Percentiles rank a stretch among this genome's conserved stretches.
Conservation (phyloP, 1,140 invertebrate species). For the Drosophila kanapiae region DNA sequence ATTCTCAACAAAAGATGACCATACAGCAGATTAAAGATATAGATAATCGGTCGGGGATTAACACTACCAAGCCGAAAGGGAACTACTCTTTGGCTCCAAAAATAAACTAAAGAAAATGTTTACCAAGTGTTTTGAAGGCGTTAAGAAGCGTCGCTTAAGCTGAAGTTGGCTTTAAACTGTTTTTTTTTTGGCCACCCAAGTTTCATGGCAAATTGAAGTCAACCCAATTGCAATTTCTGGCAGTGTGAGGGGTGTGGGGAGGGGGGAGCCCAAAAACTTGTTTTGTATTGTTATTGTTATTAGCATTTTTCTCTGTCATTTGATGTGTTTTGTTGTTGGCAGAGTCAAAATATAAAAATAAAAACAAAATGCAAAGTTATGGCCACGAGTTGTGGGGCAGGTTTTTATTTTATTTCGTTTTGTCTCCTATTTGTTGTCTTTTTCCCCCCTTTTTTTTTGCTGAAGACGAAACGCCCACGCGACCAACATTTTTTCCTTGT, state of each 20-base stretch:
- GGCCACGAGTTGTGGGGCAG: conserved; percentile 75
- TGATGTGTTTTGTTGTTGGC: conserved; percentile 55
- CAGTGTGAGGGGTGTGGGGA: conserved; percentile 15
- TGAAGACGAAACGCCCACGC: conserved; percentile 79
- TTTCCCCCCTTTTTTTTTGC: conserved; percentile 29
- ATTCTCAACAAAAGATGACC: conserved; percentile 31
- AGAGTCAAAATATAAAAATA: conserved; percentile 42
- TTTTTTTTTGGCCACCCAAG: not conserved
- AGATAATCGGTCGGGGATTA: conserved; percentile 1
- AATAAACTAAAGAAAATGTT: not conserved
- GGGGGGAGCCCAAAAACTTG: conserved; percentile 42
- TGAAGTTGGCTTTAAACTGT: conserved; percentile 11
- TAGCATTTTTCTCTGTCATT: conserved; percentile 81
- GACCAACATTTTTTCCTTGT: conserved; percentile 79
- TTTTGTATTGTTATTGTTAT: conserved; percentile 79
- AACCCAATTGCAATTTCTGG: conserved; percentile 23
- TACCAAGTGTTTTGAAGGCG: no score
- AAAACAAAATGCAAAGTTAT: conserved; percentile 74
- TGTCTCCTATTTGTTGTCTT: conserved; percentile 39
- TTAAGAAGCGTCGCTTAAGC: not conserved
- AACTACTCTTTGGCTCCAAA: not conserved
- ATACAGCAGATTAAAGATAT: conserved; percentile 15
- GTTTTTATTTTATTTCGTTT: conserved; percentile 55
- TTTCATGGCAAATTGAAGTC: not conserved
- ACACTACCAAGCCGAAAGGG: not conserved